Evolutionary conservation across 2,888 invertebrate species (phyloP).

Genomic region (Volucella bombylans): DNA sequence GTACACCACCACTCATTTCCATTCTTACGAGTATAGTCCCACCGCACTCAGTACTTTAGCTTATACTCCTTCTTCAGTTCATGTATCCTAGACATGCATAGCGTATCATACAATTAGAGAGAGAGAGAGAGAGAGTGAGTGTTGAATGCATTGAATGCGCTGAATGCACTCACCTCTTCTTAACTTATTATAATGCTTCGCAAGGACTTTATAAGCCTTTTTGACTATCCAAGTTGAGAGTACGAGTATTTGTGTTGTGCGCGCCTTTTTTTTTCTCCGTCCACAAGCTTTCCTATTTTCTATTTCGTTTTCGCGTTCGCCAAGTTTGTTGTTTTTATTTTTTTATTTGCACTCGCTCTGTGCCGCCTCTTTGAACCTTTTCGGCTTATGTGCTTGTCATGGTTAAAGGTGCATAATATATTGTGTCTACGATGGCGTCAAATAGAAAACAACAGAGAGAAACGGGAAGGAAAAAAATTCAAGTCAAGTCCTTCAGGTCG

Average conservation of each 20-base stretch:
- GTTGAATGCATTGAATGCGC: constrained; percentile 55
- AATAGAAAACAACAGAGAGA: constrained; percentile 56
- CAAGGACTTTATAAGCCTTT: constrained; percentile 74
- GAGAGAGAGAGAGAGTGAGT: constrained; percentile 38
- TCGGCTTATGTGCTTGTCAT: constrained; percentile 65
- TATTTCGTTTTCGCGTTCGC: constrained; percentile 35
- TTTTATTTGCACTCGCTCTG: constrained; percentile 47
- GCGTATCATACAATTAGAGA: constrained; percentile 67
- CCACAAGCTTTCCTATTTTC: constrained; percentile 53
- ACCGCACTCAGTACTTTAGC: constrained; percentile 23
- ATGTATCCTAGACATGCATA: constrained; percentile 61
- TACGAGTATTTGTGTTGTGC: constrained; percentile 69
- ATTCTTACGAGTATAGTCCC: not conserved
- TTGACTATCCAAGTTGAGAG: constrained; percentile 71
- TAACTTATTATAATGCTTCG: constrained; percentile 73
- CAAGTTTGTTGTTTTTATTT: constrained; percentile 20
- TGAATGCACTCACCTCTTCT: constrained; percentile 74
- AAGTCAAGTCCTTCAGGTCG: constrained; percentile 39
- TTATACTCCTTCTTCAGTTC: constrained; percentile 24
- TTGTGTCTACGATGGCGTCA: constrained; percentile 72
- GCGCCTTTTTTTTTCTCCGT: constrained; percentile 52
- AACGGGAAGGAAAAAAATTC: constrained; percentile 7
- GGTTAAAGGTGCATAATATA: constrained; percentile 73
- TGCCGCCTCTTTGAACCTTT: constrained; percentile 72
- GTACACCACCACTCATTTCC: constrained; percentile 15